A percentile compares a stretch with the other conserved stretches of the same genome.
phyloP scores from a whole-genome alignment of 2,888 invertebrate genomes.

The Aphrophora alni region DNA sequence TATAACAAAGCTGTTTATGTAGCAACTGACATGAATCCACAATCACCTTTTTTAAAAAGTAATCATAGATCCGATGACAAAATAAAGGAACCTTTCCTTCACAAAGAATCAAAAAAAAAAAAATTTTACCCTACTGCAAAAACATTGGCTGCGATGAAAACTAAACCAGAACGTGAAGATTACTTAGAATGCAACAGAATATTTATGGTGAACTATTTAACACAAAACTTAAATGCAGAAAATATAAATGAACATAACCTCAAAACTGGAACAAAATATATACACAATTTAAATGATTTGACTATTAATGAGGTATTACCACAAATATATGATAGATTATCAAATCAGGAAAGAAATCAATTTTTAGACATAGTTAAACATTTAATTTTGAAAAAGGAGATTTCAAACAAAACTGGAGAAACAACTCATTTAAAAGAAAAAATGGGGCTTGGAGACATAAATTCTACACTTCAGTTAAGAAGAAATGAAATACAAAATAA shows the following conservation, averaged over 20 bases:
- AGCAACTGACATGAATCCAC: neutral
- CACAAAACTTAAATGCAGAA: neutral
- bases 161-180: neutral
- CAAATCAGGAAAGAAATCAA: neutral
- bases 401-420: neutral
- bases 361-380: neutral
- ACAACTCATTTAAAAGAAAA: neutral
- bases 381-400: neutral
- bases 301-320: neutral
- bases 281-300: neutral
- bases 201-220: neutral
- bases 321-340: neutral
- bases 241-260: neutral
- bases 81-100: neutral
- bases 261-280: neutral
- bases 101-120: neutral
- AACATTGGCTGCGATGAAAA: neutral
- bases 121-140: neutral
- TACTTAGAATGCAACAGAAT: neutral
- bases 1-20: neutral
- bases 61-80: neutral
- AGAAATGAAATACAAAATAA: neutral
- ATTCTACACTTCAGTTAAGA: neutral
- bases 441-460: neutral
- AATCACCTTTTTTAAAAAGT: neutral